Evolutionary conservation across 2,797 vertebrate genomes (phyloP).

Genomic region (Sebastes cheni): DNA sequence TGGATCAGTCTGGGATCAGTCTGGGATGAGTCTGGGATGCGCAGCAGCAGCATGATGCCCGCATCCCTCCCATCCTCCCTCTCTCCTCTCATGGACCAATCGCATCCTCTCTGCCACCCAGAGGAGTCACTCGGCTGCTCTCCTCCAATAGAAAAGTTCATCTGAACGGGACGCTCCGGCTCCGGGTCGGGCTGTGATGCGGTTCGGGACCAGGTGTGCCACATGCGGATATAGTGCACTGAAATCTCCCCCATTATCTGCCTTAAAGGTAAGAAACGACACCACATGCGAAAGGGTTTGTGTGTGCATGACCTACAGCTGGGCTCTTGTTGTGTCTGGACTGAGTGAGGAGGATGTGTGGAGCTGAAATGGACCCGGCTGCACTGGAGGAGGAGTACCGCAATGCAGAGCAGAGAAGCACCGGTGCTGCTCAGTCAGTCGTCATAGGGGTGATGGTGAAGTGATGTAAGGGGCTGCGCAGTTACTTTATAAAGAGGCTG

Average conservation of each 20-base stretch:
- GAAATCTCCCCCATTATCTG: slow-evolving; percentile 25
- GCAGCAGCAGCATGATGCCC: not conserved
- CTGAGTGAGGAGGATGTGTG: not conserved
- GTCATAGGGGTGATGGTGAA: slow-evolving; percentile 54
- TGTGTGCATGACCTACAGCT: not conserved
- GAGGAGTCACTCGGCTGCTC: slow-evolving; percentile 39
- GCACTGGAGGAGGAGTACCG: slow-evolving; percentile 68
- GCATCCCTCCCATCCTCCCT: slow-evolving; percentile 41
- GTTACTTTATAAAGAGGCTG: slow-evolving; percentile 8
- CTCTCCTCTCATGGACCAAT: slow-evolving; percentile 58
- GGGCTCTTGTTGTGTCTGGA: not conserved
- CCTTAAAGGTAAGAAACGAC: slow-evolving; percentile 72
- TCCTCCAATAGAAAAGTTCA: slow-evolving; percentile 80
- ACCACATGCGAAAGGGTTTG: not conserved
- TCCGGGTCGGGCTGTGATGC: slow-evolving; percentile 56
- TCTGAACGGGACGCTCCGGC: slow-evolving; percentile 56
- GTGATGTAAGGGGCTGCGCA: slow-evolving; percentile 62
- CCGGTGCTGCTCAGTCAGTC: slow-evolving; percentile 58
- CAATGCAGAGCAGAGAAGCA: slow-evolving; percentile 80
- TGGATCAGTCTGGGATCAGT: not conserved
- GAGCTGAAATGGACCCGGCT: slow-evolving; percentile 54
- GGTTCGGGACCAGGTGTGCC: slow-evolving; percentile 67
- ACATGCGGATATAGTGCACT: slow-evolving; percentile 42
- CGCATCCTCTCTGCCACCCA: slow-evolving; percentile 16
- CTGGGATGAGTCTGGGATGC: slow-evolving; percentile 12